phyloP scores from a whole-genome alignment of 2,888 invertebrate species.

The Troilus luridus region DNA sequence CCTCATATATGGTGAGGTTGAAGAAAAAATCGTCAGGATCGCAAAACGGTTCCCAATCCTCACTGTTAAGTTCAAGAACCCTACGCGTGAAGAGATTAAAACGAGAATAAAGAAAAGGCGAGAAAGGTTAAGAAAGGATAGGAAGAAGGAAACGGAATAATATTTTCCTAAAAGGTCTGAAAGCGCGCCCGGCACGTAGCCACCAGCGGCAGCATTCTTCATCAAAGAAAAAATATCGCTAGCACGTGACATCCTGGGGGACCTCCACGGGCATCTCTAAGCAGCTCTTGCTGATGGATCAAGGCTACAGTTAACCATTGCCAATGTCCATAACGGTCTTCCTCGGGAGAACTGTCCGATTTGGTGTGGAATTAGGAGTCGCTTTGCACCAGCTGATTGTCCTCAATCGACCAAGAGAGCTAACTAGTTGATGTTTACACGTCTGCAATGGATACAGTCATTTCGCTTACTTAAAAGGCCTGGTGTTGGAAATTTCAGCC shows the following conservation, averaged over 20 bases:
- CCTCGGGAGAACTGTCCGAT: background rate
- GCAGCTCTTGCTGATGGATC: constrained; percentile 8
- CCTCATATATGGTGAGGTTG: background rate
- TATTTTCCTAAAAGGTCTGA: constrained; percentile 42
- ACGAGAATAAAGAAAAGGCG: background rate
- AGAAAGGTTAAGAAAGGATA: constrained; percentile 3
- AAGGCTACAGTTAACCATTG: constrained; percentile 29
- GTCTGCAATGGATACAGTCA: background rate
- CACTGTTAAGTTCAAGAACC: background rate
- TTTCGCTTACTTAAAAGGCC: background rate
- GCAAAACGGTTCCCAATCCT: background rate
- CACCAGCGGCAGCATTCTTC: background rate
- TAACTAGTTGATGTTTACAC: background rate
- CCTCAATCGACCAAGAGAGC: constrained; percentile 6
- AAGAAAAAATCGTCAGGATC: background rate
- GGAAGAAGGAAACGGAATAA: constrained; percentile 36
- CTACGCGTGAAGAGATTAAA: background rate
- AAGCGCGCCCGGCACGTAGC: background rate
- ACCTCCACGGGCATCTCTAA: background rate
- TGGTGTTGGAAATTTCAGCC: background rate
- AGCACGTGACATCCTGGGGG: constrained; percentile 34
- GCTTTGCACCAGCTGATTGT: constrained; percentile 4
- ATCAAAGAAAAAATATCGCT: constrained; percentile 52
- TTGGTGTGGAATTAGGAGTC: constrained; percentile 37
- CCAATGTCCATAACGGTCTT: constrained; percentile 27